Evolutionary conservation across 2,888 invertebrate species (phyloP), one percentile per base, ranked within the genome.

Genomic region (Cryptus armator): DNA sequence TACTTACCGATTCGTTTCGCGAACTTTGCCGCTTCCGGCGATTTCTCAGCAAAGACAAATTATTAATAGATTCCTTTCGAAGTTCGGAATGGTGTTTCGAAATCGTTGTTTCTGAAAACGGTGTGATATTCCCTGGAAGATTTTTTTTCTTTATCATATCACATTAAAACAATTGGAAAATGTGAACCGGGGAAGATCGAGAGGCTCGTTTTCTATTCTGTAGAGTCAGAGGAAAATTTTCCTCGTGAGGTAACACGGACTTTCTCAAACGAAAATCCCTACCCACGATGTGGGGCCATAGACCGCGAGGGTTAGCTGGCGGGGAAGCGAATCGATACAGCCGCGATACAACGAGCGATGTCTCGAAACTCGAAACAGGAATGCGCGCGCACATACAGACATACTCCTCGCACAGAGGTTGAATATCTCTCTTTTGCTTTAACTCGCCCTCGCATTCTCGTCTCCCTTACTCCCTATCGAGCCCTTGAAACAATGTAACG

Each of bases 251-350:
- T 24, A 24, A 24, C 87, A 87, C 88, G 88, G 91, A 87, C 89
- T 89, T 86, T 84, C 85, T 77, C 76, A 70, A 37, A 37, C 80
- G 84, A 71, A 44, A 66, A 75, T 48, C 83, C 89, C 90, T 89
- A 88, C 91, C 88, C 29, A 10, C 32, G 62, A 12, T 59, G 46
- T 56, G 71, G 46, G 68, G 29, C 32, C 43, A 74, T 16, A 46
- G 37, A 56, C 51, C 48, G 51, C 53, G 70, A 81, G 81, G 79
- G 81, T 66, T 53, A 67, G 70, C 9, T 70, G 79, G 66, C 70
- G 90, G 87, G 91, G 91, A 92, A 92, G 79, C 90, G 91, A 93
- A 93, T 93, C 93, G 93, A 93, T 93, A 93, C 92, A 93, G 92
- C 91, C 88, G 84, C 92, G 93, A 93, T 93, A 93, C 93, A 93